Conservation (phyloP, 2,888 invertebrate genomes). For the Stramonita haemastoma region DNA sequence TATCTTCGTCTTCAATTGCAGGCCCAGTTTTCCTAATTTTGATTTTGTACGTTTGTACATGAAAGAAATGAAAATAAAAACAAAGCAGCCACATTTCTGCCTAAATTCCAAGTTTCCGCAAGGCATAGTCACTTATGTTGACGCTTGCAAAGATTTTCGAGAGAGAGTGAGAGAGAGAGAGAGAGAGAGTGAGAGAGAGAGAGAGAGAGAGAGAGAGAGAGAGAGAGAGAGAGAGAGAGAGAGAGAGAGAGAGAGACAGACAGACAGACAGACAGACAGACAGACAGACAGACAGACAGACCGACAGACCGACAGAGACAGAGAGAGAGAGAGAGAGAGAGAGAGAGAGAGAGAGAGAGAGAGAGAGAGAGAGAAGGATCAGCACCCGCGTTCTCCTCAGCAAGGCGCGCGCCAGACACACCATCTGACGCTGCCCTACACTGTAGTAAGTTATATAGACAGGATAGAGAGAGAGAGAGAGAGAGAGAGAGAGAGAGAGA, state of each 20-base stretch:
- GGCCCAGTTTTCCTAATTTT: too few relatives aligned
- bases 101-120: too few relatives aligned
- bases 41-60: too few relatives aligned
- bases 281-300: conserved; percentile 12
- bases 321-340: conserved; percentile 5
- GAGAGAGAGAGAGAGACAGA: not conserved
- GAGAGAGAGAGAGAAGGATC: not conserved
- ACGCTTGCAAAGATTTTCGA: too few relatives aligned
- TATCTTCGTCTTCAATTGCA: too few relatives aligned
- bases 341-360: conserved; percentile 7
- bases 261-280: conserved; percentile 14
- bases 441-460: not conserved
- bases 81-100: too few relatives aligned
- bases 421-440: conserved; percentile 30
- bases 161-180: not conserved
- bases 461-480: not conserved
- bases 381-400: conserved; percentile 1
- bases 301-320: conserved; percentile 18
- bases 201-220: not conserved
- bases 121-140: too few relatives aligned
- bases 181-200: conserved; percentile 3
- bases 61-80: too few relatives aligned
- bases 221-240: not conserved
- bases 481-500: not conserved
- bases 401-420: conserved; percentile 31